Base-by-base conservation (phyloP, 2,888 invertebrate species). In the Digitonthophagus gazella region DNA sequence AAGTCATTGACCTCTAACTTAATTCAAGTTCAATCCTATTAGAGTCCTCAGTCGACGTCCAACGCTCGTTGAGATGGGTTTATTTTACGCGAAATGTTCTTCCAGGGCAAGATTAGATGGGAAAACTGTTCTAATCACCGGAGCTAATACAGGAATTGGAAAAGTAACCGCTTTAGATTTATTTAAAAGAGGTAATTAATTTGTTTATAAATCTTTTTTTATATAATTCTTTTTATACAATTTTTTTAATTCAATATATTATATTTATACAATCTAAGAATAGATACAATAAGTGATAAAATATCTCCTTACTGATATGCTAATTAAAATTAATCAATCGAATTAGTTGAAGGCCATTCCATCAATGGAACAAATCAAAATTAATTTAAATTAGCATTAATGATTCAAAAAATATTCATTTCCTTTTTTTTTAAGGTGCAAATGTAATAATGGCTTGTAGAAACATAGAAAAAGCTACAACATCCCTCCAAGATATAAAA, bases 401-500 rank as follows among this genome's bases (percentile, higher is more conserved):
- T n/a, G 4, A 61, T 61, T 16, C 61, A 15, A 15, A 16, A 15
- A 58, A 57, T 15, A 57, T 2, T 2, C 16, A 11, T 15, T 15
- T 28, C 15, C 15, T 28, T 6, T n/a, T 58, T 54, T 58, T 74
- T 78, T 63, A 74, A 85, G 88, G 90, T 68, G 87, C 86, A 2
- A 81, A 82, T 72, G 72, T 73, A 1, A 83, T 89, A 67, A 79
- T 88, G 80, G 88, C 87, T 0, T 88, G 88, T 74, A 76, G 88
- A 67, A 83, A 85, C 76, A 19, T 82, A 2, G 76, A 80, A 11
- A 83, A 84, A 74, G 90, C 88, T 0, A 83, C 85, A 64, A 77
- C 76, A 57, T 88, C 89, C 0, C 85, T 84, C 67, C 75, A 78
- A 1, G 83, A 84, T 1, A 85, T 87, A n/a, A 84, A 85, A 72